Conservation (phyloP, 2,888 invertebrate genomes). For the Malthinus flaveolus region DNA sequence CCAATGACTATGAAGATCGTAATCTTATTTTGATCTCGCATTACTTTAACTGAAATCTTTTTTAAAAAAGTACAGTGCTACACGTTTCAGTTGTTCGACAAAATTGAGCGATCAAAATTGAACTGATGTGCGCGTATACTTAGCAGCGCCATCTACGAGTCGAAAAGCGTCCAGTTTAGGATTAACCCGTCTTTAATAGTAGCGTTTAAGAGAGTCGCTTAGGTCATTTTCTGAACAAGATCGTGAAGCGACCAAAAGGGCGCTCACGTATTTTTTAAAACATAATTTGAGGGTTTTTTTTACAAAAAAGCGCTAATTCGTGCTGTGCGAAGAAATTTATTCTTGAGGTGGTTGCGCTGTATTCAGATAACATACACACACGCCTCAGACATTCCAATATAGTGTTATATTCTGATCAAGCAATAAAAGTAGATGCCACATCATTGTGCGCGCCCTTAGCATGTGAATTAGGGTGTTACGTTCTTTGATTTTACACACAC, state of each 20-base stretch:
- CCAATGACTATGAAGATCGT: conserved; percentile 48
- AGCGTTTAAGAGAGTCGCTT: too few relatives aligned
- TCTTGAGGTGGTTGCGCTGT: conserved; percentile 25
- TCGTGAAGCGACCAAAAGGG: too few relatives aligned
- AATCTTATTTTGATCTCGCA: conserved; percentile 39
- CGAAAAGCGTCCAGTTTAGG: too few relatives aligned
- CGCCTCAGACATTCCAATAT: conserved; percentile 44
- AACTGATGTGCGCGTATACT: too few relatives aligned
- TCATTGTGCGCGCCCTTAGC: conserved; percentile 51
- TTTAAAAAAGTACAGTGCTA: conserved; percentile 27
- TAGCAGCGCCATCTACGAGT: too few relatives aligned
- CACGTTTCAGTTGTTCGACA: conserved; percentile 20
- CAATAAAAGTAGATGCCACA: conserved; percentile 55
- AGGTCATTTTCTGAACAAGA: too few relatives aligned
- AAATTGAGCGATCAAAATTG: too few relatives aligned
- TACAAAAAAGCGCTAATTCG: too few relatives aligned
- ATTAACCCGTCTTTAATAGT: too few relatives aligned
- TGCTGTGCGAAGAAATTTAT: not conserved
- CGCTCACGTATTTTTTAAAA: too few relatives aligned
- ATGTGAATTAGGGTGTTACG: conserved; percentile 52
- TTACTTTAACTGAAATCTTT: conserved; percentile 33
- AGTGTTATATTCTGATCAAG: conserved; percentile 55
- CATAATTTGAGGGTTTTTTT: too few relatives aligned
- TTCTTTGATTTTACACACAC: conserved; percentile 46
- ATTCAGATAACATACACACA: conserved; percentile 31